phyloP scores from a whole-genome alignment of 2,797 vertebrate genomes.

The Pteronotus mesoamericanus region DNA sequence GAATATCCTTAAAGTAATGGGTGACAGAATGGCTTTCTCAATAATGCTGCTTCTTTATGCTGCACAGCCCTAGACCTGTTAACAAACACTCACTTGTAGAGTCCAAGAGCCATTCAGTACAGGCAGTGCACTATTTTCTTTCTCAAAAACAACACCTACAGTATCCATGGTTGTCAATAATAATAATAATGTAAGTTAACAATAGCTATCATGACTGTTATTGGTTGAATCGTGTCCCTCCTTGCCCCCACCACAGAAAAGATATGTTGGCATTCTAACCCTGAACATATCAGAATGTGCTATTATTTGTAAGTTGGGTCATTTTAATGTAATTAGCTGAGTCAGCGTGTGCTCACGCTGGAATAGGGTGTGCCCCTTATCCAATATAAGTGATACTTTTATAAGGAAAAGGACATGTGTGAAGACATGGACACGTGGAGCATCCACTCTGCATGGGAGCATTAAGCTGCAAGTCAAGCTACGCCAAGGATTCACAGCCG shows the following conservation, averaged over 20 bases:
- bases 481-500: no score
- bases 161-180: not conserved
- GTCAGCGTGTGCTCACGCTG: not conserved
- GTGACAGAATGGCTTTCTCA: constrained; percentile 49
- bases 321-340: not conserved
- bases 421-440: not conserved
- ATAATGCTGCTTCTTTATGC: constrained; percentile 18
- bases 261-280: not conserved
- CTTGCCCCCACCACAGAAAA: not conserved
- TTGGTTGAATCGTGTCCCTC: not conserved
- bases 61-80: constrained; percentile 29
- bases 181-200: not conserved
- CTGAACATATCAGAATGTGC: not conserved
- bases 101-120: not conserved
- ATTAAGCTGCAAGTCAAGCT: no score
- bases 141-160: not conserved
- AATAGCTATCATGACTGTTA: not conserved
- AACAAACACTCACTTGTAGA: not conserved
- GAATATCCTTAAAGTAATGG: not conserved
- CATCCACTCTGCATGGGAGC: not conserved
- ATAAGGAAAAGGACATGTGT: not conserved
- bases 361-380: not conserved
- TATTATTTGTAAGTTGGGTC: not conserved
- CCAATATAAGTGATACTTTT: not conserved
- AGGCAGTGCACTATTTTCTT: not conserved